Evolutionary conservation across 2,113 vertebrate genomes (phyloP).

Genomic region (Sclerurus mexicanus): DNA sequence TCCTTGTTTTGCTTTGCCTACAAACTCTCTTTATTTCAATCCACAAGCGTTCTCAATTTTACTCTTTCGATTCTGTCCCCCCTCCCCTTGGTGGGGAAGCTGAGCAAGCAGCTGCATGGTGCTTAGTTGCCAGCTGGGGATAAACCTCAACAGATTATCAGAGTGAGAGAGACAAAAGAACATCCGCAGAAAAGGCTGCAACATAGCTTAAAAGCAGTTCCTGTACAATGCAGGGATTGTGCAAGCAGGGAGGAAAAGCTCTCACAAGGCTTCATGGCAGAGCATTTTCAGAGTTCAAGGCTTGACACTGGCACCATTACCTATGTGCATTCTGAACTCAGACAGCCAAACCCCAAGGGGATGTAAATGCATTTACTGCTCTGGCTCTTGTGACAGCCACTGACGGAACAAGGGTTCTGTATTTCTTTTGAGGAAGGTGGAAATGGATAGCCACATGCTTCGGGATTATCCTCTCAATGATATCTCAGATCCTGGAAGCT

Average conservation of each 20-base stretch:
- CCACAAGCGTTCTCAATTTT: background rate
- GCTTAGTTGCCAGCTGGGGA: background rate
- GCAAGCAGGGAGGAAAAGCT: background rate
- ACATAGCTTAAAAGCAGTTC: background rate
- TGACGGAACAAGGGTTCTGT: background rate
- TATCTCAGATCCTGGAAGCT: background rate
- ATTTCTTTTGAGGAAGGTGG: background rate
- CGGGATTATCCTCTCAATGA: background rate
- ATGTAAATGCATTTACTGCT: background rate
- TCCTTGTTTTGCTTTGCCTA: background rate
- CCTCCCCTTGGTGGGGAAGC: background rate
- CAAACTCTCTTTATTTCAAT: background rate
- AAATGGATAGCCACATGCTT: background rate
- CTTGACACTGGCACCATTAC: background rate
- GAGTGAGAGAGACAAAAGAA: background rate
- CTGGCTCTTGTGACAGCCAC: background rate
- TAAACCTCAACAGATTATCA: background rate
- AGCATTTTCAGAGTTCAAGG: background rate
- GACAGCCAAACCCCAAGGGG: background rate
- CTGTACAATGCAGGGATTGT: rapidly evolving
- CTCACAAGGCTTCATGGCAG: background rate
- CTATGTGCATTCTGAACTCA: background rate
- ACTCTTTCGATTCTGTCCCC: background rate
- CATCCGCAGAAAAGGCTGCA: background rate
- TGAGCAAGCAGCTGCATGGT: background rate